Base-by-base conservation (phyloP, 2,797 vertebrate species). In the Gallinago solitaria region DNA sequence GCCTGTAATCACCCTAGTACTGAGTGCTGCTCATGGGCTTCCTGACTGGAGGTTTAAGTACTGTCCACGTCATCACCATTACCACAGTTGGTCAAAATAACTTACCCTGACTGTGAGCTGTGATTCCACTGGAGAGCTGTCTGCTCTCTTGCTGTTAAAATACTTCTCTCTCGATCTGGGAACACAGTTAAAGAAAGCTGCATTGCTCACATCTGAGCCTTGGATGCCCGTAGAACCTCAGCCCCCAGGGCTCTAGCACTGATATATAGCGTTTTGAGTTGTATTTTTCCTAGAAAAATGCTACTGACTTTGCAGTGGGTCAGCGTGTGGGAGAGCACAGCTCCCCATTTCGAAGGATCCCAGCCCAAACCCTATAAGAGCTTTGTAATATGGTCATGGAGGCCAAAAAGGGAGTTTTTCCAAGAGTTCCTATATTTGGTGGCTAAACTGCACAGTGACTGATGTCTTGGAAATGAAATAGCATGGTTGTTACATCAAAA, bases 271-370 rank as follows among this genome's bases (percentile, higher is more conserved):
- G 16, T 56, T 59, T 65, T 2, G 3, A 37, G 16, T 78, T 32
- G 4, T 12, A 12, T 65, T 64, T 78, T 77, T 67, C 35, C 15
- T 21, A 76, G 54, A n/a, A 86, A 70, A 94, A 61, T 16, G 23
- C 9, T 88, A 7, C 59, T 56, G 59, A n/a, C 27, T 71, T 47
- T 89, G 61, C 56, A 82, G 33, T 45, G 43, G 16, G 47, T 65
- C 63, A 87, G 65, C 0, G 0, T n/a, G 37, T 57, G 39, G 21
- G n/a, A 67, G 15, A 63, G 7, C 1, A 1, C 16, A 73, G 16
- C 13, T 73, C 53, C 24, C 33, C 27, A 21, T 57, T 76, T 45
- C 5, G 23, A 73, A 87, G 35, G 27, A 59, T 32, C 19, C 50
- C 48, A n/a, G n/a, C 20, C 17, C 33, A 64, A 43, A 48, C 24